phyloP scores from a whole-genome alignment of 2,888 invertebrate genomes.

The Habrosyne pyritoides region DNA sequence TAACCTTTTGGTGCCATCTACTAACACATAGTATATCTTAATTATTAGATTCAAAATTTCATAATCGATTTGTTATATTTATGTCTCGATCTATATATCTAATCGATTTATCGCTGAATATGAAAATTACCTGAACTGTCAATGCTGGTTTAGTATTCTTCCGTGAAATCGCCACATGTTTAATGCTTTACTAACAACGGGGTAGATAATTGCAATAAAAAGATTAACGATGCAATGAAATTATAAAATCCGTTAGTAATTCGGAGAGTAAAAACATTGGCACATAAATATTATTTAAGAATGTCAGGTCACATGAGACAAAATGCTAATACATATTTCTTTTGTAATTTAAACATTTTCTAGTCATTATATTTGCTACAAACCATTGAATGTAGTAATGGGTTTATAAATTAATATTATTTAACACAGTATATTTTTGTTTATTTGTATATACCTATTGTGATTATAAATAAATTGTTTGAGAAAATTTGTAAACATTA shows the following conservation, averaged over 20 bases:
- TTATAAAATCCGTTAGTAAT: background rate
- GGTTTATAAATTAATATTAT: conserved; percentile 39
- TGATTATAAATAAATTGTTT: conserved; percentile 25
- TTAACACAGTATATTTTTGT: conserved; percentile 19
- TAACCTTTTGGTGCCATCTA: background rate
- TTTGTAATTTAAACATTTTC: conserved; percentile 53
- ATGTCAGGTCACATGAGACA: background rate
- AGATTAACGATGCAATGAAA: background rate
- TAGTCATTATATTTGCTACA: conserved; percentile 72
- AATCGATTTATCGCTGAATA: background rate
- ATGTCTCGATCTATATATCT: background rate
- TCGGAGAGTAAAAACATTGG: background rate
- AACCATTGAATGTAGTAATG: conserved; percentile 47
- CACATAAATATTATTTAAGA: background rate
- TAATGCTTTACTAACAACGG: background rate
- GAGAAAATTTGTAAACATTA: conserved; percentile 24
- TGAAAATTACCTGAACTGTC: background rate
- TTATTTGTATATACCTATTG: conserved; percentile 12
- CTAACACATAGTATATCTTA: background rate
- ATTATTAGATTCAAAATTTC: background rate
- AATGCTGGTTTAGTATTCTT: background rate
- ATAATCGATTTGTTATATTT: background rate
- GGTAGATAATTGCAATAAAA: background rate
- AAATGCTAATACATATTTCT: conserved; percentile 11
- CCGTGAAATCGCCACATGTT: background rate